Evolutionary conservation across 2,797 vertebrate genomes (phyloP), one percentile per base, ranked within the genome.

Genomic region (Neomorphus geoffroyi): DNA sequence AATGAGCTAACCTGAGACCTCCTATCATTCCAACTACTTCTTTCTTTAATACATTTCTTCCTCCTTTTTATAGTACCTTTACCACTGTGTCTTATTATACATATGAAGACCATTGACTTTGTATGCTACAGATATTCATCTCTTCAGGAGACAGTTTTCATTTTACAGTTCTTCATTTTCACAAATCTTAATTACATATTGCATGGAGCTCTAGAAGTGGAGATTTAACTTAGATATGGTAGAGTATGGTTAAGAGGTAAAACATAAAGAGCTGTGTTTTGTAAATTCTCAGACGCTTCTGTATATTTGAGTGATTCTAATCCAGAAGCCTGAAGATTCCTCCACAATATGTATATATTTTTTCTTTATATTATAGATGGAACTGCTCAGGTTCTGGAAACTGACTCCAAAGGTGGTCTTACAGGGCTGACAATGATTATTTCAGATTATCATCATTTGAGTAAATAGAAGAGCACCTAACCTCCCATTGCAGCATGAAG

Each of bases 81-180:
- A 45, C 57, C 53, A 54, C 26, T 43, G 33, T 78, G 39, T 60
- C 39, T 73, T 62, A 45, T 57, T 71, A 45, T 15, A 73, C 4
- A 4, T 80, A 54, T 32, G 37, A 77, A 80, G 84, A 65, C 46
- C 62, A 22, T 23, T 24, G 27, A 80, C 39, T 60, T 77, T 87
- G 56, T 39, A 82, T 80, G 18, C 26, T n/a, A 84, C 19, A 46
- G 56, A 14, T 28, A 43, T 78, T 84, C n/a, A 57, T 80, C 32
- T 75, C 43, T 70, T 81, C 35, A 45, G 57, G 26, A 81, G 23
- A 58, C 21, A 74, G 54, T 69, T 90, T 90, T 81, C 28, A 72
- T 92, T 94, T 91, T 67, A 69, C 22, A 81, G 23, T 28, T 92
- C 35, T 81, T 96, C 65, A 90, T 39, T 88, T 86, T 89, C 72